Evolutionary conservation across 2,797 vertebrate species (phyloP).

Genomic region (Emys orbicularis): DNA sequence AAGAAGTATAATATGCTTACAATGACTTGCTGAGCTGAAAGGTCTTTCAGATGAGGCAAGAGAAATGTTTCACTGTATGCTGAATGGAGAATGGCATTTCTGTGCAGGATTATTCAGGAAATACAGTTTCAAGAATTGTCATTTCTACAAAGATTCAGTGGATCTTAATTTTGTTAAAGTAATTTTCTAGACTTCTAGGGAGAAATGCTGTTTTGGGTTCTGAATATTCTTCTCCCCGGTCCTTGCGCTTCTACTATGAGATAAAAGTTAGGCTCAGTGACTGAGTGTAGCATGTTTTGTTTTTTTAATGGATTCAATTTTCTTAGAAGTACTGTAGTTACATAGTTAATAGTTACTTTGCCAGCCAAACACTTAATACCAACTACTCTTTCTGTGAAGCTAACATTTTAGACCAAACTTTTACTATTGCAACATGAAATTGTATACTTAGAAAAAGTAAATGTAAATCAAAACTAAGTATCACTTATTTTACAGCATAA

Average conservation of each 20-base stretch:
- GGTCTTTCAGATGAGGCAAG: slow-evolving; percentile 93
- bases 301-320: background rate
- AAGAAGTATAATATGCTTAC: slow-evolving; percentile 83
- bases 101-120: slow-evolving; percentile 83
- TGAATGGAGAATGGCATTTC: slow-evolving; percentile 91
- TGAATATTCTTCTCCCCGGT: background rate
- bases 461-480: background rate
- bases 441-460: too few species aligned
- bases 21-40: slow-evolving; percentile 87
- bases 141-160: background rate
- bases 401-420: background rate
- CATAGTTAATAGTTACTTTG: background rate
- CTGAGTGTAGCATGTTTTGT: background rate
- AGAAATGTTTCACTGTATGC: slow-evolving; percentile 90
- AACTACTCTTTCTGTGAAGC: background rate
- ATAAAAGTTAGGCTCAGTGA: background rate
- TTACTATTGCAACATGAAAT: background rate
- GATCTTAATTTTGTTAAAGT: background rate
- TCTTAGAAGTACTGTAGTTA: background rate
- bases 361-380: background rate
- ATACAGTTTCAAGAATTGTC: background rate
- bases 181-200: background rate
- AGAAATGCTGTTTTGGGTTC: background rate
- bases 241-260: background rate
- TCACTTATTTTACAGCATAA: background rate